Base-by-base conservation (phyloP, 2,888 invertebrate species). In the Tolmerus cingulatus region DNA sequence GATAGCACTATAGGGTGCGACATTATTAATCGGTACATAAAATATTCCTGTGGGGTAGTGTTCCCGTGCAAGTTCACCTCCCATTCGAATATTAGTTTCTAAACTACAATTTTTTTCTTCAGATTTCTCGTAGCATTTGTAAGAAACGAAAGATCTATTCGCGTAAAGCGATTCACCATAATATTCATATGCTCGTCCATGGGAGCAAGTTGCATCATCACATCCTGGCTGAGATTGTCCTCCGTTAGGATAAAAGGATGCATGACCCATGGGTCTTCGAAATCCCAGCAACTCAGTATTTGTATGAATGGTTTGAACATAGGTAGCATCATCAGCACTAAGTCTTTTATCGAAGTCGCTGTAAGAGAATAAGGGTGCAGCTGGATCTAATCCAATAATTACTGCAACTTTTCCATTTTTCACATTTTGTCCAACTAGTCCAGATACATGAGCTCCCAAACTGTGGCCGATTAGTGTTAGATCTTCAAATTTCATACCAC, bases 401-500 rank as follows among this genome's bases (percentile, higher is more conserved):
- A 93, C 93, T 88, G 94, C 93, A 37, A 93, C 92, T 30, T 93
- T 93, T 79, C 94, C 95, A 90, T 92, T 90, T 87, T 92, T 93
- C 0, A 93, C 93, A 89, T 93, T 93, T 88, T 94, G 94, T 1
- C 94, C 95, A 74, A 94, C 93, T 88, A 93, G 93, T 2, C 94
- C 94, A 78, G 93, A 93, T 8, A 94, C 94, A 90, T 94, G 94
- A 8, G 94, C 94, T 4, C 95, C 95, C 87, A 95, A 92, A 89
- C 95, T 95, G 89, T 95, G 94, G 0, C 94, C 95, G 43, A 94
- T 94, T 1, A 92, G 51, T 93, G 93, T 91, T 91, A 94, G 89
- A 91, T 91, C 14, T 91, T 93, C 16, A 93, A 93, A 74, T 91
- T 91, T 43, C 92, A 93, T 12, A 92, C 93, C 74, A 92, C 93